Percentiles rank a stretch among this genome's conserved stretches.
Evolutionary conservation across 2,113 vertebrate species (phyloP).

Genomic region (Arenaria interpres): DNA sequence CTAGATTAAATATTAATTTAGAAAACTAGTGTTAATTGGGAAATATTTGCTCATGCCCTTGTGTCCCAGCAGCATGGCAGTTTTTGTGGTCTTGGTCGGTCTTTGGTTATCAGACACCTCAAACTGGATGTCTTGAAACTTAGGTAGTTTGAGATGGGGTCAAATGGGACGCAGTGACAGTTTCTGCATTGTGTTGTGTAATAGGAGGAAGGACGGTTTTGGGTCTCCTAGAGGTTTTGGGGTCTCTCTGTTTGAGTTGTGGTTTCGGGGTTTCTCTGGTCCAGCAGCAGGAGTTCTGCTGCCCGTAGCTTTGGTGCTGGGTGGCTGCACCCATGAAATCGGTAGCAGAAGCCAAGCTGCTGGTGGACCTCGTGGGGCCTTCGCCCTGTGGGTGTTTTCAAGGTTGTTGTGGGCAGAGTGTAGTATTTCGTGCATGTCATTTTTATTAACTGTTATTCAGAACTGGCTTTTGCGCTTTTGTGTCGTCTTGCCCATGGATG

Average conservation of each 20-base stretch:
- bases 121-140: neutral
- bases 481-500: neutral
- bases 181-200: neutral
- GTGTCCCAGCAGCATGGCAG: fast-evolving
- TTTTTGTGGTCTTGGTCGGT: neutral
- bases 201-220: neutral
- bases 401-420: neutral
- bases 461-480: fast-evolving
- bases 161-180: neutral
- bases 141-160: neutral
- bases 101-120: neutral
- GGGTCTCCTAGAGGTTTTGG: neutral
- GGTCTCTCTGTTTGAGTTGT: neutral
- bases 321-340: neutral
- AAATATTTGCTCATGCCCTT: neutral
- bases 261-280: neutral
- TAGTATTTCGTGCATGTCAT: neutral
- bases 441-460: neutral
- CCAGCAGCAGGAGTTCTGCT: neutral
- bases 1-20: neutral
- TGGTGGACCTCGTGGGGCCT: neutral
- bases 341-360: neutral
- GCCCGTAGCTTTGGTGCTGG: neutral
- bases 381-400: neutral
- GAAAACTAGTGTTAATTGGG: neutral